Evolutionary conservation across 2,113 vertebrate species (phyloP), one percentile per base, ranked within the genome.

Genomic region (Halcyon senegalensis): DNA sequence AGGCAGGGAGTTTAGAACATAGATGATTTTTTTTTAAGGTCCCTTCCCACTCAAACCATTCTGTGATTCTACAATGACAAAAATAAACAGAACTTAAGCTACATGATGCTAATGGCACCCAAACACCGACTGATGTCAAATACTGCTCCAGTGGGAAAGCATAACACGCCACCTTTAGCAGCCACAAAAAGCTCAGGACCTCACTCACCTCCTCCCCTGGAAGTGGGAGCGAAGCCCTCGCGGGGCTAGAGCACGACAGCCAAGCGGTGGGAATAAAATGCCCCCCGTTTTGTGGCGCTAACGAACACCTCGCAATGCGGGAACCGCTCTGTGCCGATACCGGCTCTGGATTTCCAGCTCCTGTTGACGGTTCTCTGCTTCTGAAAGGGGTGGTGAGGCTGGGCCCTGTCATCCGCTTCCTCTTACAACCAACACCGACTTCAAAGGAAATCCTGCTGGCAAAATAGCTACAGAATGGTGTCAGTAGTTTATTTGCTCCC

Each of bases 371-470:
- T 94, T 16, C 39, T 55, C 86, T 17, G 21, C 73, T 76, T 51
- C 67, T 35, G 0, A 11, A 86, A 86, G 72, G 1, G 70, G 8
- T 6, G 83, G 24, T 5, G 73, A 69, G 90, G 51, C 93, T 92
- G 76, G 10, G 15, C 19, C 88, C 93, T 90, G 93, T 77, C 95
- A 93, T 5, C 73, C 66, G 3, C 79, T 77, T 88, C 86, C 93
- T 89, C 87, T 68, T 28, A 58, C 90, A 95, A 28, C 30, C 4
- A 1, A 68, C 35, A 3, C 53, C 2, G 7, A 90, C 93, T 97
- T 95, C 92, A 97, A 96, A 96, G 93, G 93, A 56, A 93, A 58
- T 92, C 96, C 96, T 92, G 92, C 88, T 23, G 93, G 96, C 96
- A 90, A 96, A 93, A 87, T 19, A 84, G 92, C 90, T 89, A 14